Base-by-base conservation (phyloP, 1,140 invertebrate species). In the Mesaphorura yosii region DNA sequence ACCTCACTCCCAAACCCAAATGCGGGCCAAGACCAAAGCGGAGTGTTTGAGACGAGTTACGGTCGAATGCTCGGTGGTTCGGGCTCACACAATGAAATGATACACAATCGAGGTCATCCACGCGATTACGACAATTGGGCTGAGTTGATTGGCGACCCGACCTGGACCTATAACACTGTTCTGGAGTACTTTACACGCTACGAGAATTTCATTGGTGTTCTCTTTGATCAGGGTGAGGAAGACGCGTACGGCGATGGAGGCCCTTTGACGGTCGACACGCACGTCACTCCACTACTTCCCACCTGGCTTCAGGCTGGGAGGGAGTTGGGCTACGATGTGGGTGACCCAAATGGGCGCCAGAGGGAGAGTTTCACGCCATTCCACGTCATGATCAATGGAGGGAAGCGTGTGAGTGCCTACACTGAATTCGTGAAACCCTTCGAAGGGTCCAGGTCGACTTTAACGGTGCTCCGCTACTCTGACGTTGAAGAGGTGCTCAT, bases 81-180 rank as follows among this genome's bases (percentile, higher is more conserved):
- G 12, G 17, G 12, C 7, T 51, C 49, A 5, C 49, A 51, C 29
- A 44, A 51, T 25, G 20, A 25, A 7, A 5, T 14, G 3, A 19
- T 55, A 3, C 34, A 53, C 31, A 22, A 58, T 14, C 34, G 56
- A 37, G 56, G 55, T 25, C 12, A 47, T 25, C 41, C 40, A 38
- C n/a, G 19, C 26, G 89, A 94, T 69, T 94, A 90, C 64, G 84
- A 94, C 65, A 67, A 76, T 14, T 94, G 88, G 87, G 78, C 78
- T 22, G 68, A 69, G 31, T 64, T 56, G 14, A 67, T 72, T 42
- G 77, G 76, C 3, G 76, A 75, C 19, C 54, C 49, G 5, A 71
- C 71, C 3, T 79, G 78, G 78, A 67, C 85, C 76, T 60, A 89
- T 83, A 67, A 72, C 23, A 68, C 84, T 77, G 67, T 75, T 6